These are phyloP conservation scores for Ornithorhynchus anatinus DNA, from an alignment of 2,113 vertebrate species.

Conservation along the genomic window DNA sequence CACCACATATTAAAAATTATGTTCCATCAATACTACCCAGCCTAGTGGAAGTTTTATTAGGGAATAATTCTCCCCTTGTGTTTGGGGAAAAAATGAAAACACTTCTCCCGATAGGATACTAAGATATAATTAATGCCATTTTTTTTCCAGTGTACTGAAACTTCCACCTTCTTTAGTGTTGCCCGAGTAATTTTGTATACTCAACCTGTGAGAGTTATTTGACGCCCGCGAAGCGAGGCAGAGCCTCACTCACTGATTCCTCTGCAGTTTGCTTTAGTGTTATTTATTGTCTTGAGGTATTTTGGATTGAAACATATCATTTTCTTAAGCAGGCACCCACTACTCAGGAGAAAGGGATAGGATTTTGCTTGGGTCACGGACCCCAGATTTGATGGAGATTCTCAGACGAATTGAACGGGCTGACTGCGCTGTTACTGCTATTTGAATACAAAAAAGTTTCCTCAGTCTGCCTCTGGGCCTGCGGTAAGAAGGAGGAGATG, in stretches of 20 bases:
- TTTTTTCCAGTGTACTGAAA: background rate
- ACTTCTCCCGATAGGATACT: conserved; percentile 8
- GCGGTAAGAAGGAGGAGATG: no score
- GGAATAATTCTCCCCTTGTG: conserved; percentile 27
- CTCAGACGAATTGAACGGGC: no score
- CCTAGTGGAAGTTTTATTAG: conserved; percentile 39
- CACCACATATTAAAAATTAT: conserved; percentile 49
- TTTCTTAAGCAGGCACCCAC: background rate
- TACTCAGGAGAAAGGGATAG: background rate
- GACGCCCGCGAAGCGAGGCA: background rate
- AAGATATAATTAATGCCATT: conserved; percentile 19
- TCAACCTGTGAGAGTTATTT: background rate
- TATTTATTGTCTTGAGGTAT: background rate
- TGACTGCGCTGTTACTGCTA: no score
- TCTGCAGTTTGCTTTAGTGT: background rate
- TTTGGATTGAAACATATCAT: background rate
- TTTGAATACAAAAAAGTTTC: background rate
- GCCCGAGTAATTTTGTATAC: background rate
- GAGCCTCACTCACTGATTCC: background rate
- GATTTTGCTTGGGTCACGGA: background rate
- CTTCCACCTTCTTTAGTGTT: background rate
- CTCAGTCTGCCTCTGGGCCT: background rate
- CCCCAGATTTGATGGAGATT: no score
- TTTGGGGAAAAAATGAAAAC: conserved; percentile 4
- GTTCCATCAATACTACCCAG: conserved; percentile 33